phyloP scores from a whole-genome alignment of 1,140 invertebrate species.

The Brachionus manjavacas region DNA sequence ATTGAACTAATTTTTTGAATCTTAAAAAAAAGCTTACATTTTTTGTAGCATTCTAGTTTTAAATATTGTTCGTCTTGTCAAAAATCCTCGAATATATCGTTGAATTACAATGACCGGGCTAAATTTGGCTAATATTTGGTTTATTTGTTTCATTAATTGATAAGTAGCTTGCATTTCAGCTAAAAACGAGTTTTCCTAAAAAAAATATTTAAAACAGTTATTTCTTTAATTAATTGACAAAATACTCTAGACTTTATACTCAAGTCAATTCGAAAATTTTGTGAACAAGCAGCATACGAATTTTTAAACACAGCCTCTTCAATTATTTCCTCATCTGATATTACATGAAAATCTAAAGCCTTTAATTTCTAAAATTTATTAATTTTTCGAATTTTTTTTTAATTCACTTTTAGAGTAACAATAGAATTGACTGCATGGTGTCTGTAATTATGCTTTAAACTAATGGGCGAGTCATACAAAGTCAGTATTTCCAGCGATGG shows the following conservation, averaged over 20 bases:
- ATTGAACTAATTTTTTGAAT: background rate
- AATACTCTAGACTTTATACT: conserved; percentile 9
- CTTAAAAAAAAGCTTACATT: background rate
- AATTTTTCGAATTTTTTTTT: background rate
- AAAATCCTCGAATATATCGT: conserved; percentile 48
- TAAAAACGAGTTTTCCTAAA: conserved; percentile 46
- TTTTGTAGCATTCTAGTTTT: background rate
- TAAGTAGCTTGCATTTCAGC: conserved; percentile 44
- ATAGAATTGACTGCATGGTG: conserved; percentile 41
- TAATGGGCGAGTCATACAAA: conserved; percentile 54
- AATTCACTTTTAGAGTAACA: conserved; percentile 13
- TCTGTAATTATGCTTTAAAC: conserved; percentile 47
- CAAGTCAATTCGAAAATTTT: conserved; percentile 3
- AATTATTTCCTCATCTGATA: conserved; percentile 58
- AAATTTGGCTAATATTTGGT: conserved; percentile 50
- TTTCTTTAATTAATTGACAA: background rate
- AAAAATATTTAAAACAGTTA: conserved; percentile 13
- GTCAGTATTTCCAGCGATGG: conserved; percentile 49
- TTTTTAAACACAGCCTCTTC: conserved; percentile 54
- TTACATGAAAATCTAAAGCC: conserved; percentile 52
- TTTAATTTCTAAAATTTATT: conserved; percentile 43
- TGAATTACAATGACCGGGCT: conserved; percentile 56
- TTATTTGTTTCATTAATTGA: conserved; percentile 45
- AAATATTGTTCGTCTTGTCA: conserved; percentile 23
- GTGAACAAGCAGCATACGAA: conserved; percentile 47